Percentiles rank a stretch among this genome's conserved stretches.
Conservation (phyloP, 2,888 invertebrate species). For the Tenthredo mesomela region DNA sequence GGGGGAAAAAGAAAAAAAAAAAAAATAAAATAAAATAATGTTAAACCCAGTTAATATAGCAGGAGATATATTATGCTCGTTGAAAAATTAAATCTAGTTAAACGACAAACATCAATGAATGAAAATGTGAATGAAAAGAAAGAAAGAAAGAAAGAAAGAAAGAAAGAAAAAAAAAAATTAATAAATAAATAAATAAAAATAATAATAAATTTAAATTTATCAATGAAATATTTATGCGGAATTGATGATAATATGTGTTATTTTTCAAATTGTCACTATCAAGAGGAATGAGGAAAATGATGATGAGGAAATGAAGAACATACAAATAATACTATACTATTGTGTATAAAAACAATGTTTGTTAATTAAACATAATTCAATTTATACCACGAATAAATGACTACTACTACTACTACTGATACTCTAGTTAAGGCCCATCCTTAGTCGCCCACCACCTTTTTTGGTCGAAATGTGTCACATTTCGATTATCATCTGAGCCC, state of each 20-base stretch:
- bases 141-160: not conserved
- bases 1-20: too few relatives aligned
- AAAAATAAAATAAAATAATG: not conserved
- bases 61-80: not conserved
- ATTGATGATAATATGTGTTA: not conserved
- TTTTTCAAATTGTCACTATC: not conserved
- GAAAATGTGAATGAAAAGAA: not conserved
- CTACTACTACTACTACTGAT: constrained; percentile 18
- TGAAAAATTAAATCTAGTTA: not conserved
- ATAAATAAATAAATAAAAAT: too few relatives aligned
- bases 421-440: not conserved
- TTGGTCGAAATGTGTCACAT: too few relatives aligned
- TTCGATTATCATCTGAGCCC: too few relatives aligned
- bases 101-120: constrained; percentile 18
- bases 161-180: not conserved
- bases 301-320: constrained; percentile 7
- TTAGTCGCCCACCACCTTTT: too few relatives aligned
- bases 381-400: constrained; percentile 69
- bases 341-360: constrained; percentile 60
- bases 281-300: not conserved
- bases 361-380: constrained; percentile 74
- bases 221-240: not conserved
- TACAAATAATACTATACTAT: not conserved
- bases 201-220: not conserved
- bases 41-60: not conserved